phyloP scores from a whole-genome alignment of 2,113 vertebrate genomes.

The Epinephelus moara region DNA sequence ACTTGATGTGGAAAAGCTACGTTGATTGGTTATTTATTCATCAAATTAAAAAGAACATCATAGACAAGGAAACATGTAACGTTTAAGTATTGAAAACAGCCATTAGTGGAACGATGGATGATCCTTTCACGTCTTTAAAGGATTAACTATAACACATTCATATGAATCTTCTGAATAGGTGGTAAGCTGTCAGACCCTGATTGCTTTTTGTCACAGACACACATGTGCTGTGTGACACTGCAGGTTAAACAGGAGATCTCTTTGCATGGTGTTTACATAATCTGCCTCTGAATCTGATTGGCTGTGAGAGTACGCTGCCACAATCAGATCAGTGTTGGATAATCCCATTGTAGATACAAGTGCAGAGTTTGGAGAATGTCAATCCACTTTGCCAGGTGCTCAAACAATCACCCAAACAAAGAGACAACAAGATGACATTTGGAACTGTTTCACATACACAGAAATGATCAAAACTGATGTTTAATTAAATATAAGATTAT shows the following conservation, averaged over 20 bases:
- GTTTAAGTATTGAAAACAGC: constrained; percentile 3
- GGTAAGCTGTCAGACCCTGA: constrained; percentile 32
- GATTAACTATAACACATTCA: constrained; percentile 47
- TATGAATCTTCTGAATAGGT: constrained; percentile 27
- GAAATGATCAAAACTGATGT: background rate
- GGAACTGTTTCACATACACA: background rate
- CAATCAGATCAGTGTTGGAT: constrained; percentile 15
- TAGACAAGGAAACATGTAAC: background rate
- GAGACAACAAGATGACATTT: background rate
- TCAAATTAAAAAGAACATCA: background rate
- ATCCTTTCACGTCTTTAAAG: constrained; percentile 32
- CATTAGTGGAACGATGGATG: constrained; percentile 4
- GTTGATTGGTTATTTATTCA: background rate
- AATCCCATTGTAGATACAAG: constrained; percentile 47
- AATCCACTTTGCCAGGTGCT: constrained; percentile 41
- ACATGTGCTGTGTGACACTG: constrained; percentile 30
- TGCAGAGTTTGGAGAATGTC: constrained; percentile 56
- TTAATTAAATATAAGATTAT: too few species aligned
- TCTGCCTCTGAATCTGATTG: constrained; percentile 46
- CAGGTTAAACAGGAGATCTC: constrained; percentile 50
- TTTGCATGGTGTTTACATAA: constrained; percentile 50
- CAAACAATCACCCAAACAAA: constrained; percentile 32
- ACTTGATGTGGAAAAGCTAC: background rate
- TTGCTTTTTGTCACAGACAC: constrained; percentile 42
- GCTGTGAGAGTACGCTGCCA: background rate